Conservation (phyloP, 2,113 vertebrate species). For the Zingel zingel region DNA sequence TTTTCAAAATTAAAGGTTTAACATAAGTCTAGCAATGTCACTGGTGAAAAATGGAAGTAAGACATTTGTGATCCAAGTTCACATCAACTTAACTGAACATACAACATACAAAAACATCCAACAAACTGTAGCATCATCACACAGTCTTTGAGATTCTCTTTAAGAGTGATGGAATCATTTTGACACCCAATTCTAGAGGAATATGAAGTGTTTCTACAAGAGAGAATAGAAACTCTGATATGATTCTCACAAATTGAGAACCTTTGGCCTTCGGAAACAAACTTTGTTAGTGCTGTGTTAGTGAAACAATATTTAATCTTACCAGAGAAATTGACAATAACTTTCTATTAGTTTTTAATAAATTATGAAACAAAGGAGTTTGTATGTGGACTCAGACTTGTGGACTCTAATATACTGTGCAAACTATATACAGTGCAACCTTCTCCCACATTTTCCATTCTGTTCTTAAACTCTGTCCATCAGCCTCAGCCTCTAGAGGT, state of each 20-base stretch:
- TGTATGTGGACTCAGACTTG: slow-evolving; percentile 2
- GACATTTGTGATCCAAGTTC: background rate
- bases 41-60: background rate
- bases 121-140: background rate
- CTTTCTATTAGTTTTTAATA: background rate
- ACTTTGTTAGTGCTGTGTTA: background rate
- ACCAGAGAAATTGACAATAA: background rate
- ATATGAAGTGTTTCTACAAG: background rate
- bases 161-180: background rate
- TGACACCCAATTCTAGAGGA: background rate
- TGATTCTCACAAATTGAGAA: background rate
- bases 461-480: slow-evolving; percentile 76
- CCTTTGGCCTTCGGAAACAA: background rate
- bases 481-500: slow-evolving; percentile 89
- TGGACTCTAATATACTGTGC: slow-evolving; percentile 17
- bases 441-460: slow-evolving; percentile 60
- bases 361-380: slow-evolving; percentile 7
- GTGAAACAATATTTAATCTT: background rate
- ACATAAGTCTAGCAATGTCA: background rate
- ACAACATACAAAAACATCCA: background rate
- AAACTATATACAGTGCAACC: slow-evolving; percentile 46
- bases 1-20: background rate
- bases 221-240: background rate
- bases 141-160: too few relatives aligned
- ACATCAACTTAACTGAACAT: too few relatives aligned